Conservation (phyloP, 2,888 invertebrate genomes). For the Scaptomyza tumidula region DNA sequence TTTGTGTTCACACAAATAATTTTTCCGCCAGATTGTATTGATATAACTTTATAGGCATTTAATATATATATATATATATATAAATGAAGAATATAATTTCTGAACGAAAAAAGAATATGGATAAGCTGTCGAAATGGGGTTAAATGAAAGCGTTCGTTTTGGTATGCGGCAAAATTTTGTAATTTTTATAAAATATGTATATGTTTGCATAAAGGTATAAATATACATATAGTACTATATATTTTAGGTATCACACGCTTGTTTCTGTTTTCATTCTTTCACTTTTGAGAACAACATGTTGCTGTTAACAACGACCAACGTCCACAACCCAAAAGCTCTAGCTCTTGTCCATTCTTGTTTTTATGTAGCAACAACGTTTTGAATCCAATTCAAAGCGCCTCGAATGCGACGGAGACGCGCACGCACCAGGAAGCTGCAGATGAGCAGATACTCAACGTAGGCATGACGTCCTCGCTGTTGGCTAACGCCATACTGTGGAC, state of each 20-base stretch:
- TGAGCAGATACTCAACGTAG: slow-evolving; percentile 89
- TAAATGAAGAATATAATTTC: neutral
- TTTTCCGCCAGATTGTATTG: no score
- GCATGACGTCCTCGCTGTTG: slow-evolving; percentile 86
- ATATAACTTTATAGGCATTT: no score
- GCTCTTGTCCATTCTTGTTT: neutral
- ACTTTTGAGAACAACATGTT: slow-evolving; percentile 43
- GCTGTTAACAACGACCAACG: slow-evolving; percentile 18
- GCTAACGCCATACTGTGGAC: slow-evolving; percentile 63
- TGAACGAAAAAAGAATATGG: neutral
- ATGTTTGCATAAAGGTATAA: slow-evolving; percentile 28
- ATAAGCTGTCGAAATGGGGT: neutral
- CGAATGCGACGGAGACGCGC: slow-evolving; percentile 87
- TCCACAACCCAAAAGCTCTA: neutral
- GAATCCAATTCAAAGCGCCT: slow-evolving; percentile 88
- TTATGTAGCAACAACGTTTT: slow-evolving; percentile 78
- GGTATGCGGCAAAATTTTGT: slow-evolving; percentile 54
- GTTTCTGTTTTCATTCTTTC: slow-evolving; percentile 27
- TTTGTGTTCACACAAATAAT: no score
- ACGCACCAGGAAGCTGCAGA: slow-evolving; percentile 89
- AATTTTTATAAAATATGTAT: slow-evolving; percentile 58
- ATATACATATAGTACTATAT: slow-evolving; percentile 37
- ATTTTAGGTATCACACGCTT: slow-evolving; percentile 67
- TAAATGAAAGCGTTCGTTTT: slow-evolving; percentile 20
- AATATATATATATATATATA: neutral